Conservation (phyloP, 2,797 vertebrate species). For the Hemitrygon akajei region DNA sequence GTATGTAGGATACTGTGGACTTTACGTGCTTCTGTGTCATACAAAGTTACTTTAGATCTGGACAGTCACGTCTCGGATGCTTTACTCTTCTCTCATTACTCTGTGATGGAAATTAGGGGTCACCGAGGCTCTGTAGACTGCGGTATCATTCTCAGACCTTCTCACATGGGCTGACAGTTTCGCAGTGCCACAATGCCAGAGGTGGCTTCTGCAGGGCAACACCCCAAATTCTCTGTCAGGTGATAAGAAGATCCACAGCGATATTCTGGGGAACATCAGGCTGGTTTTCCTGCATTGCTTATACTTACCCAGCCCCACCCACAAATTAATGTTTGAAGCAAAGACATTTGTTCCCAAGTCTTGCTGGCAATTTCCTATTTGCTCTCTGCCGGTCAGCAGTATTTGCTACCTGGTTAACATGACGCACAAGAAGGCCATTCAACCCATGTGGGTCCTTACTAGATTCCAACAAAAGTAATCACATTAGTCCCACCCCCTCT, state of each 20-base stretch:
- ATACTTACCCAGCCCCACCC: neutral
- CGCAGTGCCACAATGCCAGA: neutral
- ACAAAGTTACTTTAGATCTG: neutral
- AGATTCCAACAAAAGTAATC: no score
- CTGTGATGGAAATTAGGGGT: neutral
- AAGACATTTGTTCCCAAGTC: neutral
- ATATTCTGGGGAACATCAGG: neutral
- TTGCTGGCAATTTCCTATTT: neutral
- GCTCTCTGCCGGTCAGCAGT: neutral
- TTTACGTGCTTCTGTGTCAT: neutral
- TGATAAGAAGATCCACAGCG: neutral
- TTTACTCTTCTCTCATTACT: neutral
- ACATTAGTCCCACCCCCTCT: no score
- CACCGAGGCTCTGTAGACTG: neutral
- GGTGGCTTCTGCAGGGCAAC: neutral
- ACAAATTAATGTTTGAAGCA: neutral
- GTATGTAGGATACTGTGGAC: neutral
- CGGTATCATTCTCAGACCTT: neutral
- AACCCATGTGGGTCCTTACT: no score
- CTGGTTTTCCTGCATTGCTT: neutral
- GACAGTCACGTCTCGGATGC: neutral
- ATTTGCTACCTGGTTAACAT: neutral
- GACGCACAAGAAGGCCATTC: no score
- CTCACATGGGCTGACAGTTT: neutral
- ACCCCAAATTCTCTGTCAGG: neutral